A percentile compares a stretch with the other conserved stretches of the same genome.
phyloP scores from a whole-genome alignment of 1,140 invertebrate genomes.

The Mycetomoellerius zeteki region DNA sequence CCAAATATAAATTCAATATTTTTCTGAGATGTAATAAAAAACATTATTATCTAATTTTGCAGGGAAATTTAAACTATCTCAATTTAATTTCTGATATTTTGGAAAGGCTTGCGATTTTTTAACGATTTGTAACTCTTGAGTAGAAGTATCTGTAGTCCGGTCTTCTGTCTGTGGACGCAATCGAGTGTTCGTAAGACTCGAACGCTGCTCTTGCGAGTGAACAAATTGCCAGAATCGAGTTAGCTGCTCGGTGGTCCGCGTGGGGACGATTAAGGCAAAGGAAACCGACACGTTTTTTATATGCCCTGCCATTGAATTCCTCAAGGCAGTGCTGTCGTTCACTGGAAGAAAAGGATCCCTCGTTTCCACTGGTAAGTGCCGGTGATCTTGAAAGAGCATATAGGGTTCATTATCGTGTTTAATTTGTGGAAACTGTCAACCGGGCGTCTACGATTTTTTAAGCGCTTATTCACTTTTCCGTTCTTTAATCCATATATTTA shows the following conservation, averaged over 20 bases:
- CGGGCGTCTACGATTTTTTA: conserved; percentile 21
- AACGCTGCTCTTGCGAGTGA: conserved; percentile 40
- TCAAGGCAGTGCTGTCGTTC: conserved; percentile 50
- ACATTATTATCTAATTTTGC: not conserved
- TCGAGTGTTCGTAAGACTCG: conserved; percentile 33
- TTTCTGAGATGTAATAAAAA: not conserved
- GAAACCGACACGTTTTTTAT: conserved; percentile 36
- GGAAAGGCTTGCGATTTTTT: not conserved
- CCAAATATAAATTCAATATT: not conserved
- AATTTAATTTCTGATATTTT: not conserved
- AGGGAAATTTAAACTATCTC: not conserved
- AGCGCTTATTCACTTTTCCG: not conserved
- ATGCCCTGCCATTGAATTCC: conserved; percentile 40
- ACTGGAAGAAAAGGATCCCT: conserved; percentile 62
- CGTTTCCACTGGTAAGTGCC: conserved; percentile 36
- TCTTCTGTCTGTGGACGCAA: conserved; percentile 18
- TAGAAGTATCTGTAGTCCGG: not conserved
- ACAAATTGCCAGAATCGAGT: conserved; percentile 68
- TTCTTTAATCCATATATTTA: not conserved
- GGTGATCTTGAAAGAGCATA: not conserved
- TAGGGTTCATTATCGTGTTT: conserved; percentile 40
- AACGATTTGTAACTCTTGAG: not conserved
- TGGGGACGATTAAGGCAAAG: conserved; percentile 46
- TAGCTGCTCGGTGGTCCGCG: conserved; percentile 37
- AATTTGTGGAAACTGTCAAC: conserved; percentile 14